Evolutionary conservation across 1,140 invertebrate genomes (phyloP).

Genomic region (Drosophila parabipectinata): DNA sequence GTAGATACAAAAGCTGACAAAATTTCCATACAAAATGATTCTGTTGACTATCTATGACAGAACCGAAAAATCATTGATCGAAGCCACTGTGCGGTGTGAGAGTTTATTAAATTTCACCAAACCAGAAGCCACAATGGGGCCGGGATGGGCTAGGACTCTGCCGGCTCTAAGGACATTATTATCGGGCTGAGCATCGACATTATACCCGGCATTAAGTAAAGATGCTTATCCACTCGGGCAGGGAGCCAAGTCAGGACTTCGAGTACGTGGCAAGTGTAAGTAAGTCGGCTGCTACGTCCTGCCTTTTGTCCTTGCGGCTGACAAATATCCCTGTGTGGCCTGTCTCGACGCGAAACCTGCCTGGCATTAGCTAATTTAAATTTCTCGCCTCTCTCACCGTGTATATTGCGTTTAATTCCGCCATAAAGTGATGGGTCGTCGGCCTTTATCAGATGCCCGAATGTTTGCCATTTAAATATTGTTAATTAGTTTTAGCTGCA

Average conservation of each 20-base stretch:
- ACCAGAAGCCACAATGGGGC: not conserved
- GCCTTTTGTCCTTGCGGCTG: conserved; percentile 32
- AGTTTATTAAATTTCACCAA: conserved; percentile 70
- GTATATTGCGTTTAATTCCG: conserved; percentile 66
- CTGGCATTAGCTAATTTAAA: conserved; percentile 75
- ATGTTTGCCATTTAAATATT: conserved; percentile 72
- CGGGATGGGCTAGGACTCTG: conserved; percentile 9
- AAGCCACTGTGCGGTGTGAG: conserved; percentile 41
- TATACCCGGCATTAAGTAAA: conserved; percentile 78
- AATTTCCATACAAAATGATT: conserved; percentile 33
- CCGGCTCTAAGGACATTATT: conserved; percentile 73
- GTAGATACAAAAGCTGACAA: conserved; percentile 10
- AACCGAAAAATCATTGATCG: conserved; percentile 39
- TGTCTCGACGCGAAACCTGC: conserved; percentile 17
- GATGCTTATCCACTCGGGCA: conserved; percentile 69
- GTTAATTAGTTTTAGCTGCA: conserved; percentile 70
- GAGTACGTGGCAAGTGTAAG: conserved; percentile 62
- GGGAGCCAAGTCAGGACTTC: conserved; percentile 27
- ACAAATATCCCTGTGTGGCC: conserved; percentile 62
- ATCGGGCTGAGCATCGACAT: conserved; percentile 74
- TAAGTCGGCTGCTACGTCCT: conserved; percentile 32
- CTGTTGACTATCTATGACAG: conserved; percentile 15
- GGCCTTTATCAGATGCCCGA: conserved; percentile 63
- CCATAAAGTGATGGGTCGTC: conserved; percentile 63
- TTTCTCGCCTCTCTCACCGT: conserved; percentile 37